Base-by-base conservation (phyloP, 2,113 vertebrate genomes). In the Glaucidium brasilianum region DNA sequence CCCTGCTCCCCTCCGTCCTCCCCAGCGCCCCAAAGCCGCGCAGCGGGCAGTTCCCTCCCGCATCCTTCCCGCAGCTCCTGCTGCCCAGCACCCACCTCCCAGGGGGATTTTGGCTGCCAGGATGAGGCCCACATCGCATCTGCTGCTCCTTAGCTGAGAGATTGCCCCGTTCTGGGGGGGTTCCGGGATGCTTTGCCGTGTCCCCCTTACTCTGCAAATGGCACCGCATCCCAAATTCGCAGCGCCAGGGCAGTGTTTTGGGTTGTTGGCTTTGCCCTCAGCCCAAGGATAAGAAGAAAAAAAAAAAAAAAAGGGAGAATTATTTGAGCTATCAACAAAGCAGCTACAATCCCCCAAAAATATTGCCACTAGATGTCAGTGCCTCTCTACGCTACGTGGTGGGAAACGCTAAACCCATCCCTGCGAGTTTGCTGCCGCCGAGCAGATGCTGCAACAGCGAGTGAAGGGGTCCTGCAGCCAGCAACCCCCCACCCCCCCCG, bases 281-380 rank as follows among this genome's bases (percentile, higher is more conserved):
- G n/a, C 45, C 12, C 27, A 0, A 49, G 37, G 20, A 18, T 17
- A 18, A 45, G 37, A 50, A 91, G 30, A 18, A 45, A 18, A 45
- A 41, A 50, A 91, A 32, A 5, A 0, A 9, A n/a, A n/a, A n/a
- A n/a, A n/a, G 16, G 37, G 21, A 21, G 12, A 11, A 35, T 58
- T 34, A 11, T 63, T 27, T 5, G 14, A 20, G 39, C 5, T 0
- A 0, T 7, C 7, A 8, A 25, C 2, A 35, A 50, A 68, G 25
- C 37, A 13, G 32, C 59, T 41, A 3, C 11, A 4, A 2, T 0
- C 9, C 10, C 53, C 1, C 2, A 16, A 66, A 34, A 9, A 19
- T 20, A 13, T 12, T 17, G 37, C 98, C 98, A 6, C 96, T 95
- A 98, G 98, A 92, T 98, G 97, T 95, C 97, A 98, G 94, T 62